These are phyloP conservation scores for Microctenopoma steveboyesi DNA, from an alignment of 2,797 vertebrate species.

Conservation along the genomic window DNA sequence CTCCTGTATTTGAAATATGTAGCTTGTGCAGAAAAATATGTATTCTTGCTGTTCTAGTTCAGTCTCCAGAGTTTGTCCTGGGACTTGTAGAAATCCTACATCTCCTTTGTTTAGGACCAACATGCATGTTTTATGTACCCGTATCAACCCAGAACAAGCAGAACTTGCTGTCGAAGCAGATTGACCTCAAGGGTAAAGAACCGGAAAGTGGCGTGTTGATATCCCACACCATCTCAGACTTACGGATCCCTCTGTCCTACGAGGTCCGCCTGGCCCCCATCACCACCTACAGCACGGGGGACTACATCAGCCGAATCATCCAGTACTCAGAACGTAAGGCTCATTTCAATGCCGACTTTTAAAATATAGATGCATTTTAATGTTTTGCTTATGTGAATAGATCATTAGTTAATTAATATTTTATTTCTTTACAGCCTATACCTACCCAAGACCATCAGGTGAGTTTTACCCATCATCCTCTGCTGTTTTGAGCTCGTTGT, in stretches of 20 bases:
- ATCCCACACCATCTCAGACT: slow-evolving; percentile 87
- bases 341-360: not conserved
- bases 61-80: slow-evolving; percentile 2
- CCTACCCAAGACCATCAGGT: slow-evolving; percentile 92
- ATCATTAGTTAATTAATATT: slow-evolving; percentile 42
- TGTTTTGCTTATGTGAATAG: not conserved
- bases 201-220: slow-evolving; percentile 91
- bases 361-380: not conserved
- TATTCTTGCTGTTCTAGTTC: slow-evolving; percentile 1
- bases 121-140: slow-evolving; percentile 12
- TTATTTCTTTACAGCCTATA: slow-evolving; percentile 89
- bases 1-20: not conserved
- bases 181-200: slow-evolving; percentile 84
- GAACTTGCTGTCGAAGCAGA: slow-evolving; percentile 81
- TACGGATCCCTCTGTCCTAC: slow-evolving; percentile 92
- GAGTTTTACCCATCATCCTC: slow-evolving; percentile 53
- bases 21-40: not conserved
- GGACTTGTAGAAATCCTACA: slow-evolving; percentile 7
- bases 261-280: slow-evolving; percentile 92
- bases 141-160: slow-evolving; percentile 70
- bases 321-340: slow-evolving; percentile 95
- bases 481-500: slow-evolving; percentile 19
- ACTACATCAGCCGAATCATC: slow-evolving; percentile 88
- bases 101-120: slow-evolving; percentile 11
- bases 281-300: slow-evolving; percentile 90